Conservation (phyloP, 2,888 invertebrate genomes). For the Micropterix aruncella region DNA sequence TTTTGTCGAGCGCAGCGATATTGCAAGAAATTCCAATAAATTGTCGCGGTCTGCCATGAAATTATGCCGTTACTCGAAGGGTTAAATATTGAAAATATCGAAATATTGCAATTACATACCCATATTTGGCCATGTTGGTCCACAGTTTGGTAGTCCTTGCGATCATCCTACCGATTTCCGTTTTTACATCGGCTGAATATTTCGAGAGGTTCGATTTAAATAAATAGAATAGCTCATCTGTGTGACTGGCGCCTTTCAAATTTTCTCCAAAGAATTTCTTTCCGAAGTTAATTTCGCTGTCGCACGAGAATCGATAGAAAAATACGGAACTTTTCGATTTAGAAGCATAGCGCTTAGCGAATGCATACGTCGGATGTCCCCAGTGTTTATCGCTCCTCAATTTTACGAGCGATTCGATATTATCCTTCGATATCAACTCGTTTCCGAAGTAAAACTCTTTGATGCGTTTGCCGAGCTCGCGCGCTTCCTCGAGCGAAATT, state of each 20-base stretch:
- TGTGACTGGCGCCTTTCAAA: slow-evolving; percentile 27
- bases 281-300: slow-evolving; percentile 22
- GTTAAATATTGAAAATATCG: too few relatives aligned
- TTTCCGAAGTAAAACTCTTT: slow-evolving; percentile 19
- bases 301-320: slow-evolving; percentile 22
- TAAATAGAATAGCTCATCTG: slow-evolving; percentile 31
- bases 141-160: slow-evolving; percentile 27
- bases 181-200: slow-evolving; percentile 19
- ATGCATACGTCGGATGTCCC: slow-evolving; percentile 19
- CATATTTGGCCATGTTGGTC: slow-evolving; percentile 30
- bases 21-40: too few relatives aligned
- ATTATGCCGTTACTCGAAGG: too few relatives aligned
- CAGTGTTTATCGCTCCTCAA: slow-evolving; percentile 20
- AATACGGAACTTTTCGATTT: slow-evolving; percentile 14
- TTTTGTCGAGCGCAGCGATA: too few relatives aligned
- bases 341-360: slow-evolving; percentile 18
- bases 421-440: slow-evolving; percentile 15
- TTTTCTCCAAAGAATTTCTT: slow-evolving; percentile 16
- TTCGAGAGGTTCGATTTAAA: slow-evolving; percentile 24
- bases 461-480: slow-evolving; percentile 19
- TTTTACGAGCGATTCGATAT: slow-evolving; percentile 10
- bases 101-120: too few relatives aligned
- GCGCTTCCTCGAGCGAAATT: slow-evolving; percentile 15
- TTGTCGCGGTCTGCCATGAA: too few relatives aligned
- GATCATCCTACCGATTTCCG: slow-evolving; percentile 20